Evolutionary conservation across 92 coral and sea anemone genomes (phyloP), one percentile per base, ranked within the genome.

Genomic region (Zoanthus solanderi): DNA sequence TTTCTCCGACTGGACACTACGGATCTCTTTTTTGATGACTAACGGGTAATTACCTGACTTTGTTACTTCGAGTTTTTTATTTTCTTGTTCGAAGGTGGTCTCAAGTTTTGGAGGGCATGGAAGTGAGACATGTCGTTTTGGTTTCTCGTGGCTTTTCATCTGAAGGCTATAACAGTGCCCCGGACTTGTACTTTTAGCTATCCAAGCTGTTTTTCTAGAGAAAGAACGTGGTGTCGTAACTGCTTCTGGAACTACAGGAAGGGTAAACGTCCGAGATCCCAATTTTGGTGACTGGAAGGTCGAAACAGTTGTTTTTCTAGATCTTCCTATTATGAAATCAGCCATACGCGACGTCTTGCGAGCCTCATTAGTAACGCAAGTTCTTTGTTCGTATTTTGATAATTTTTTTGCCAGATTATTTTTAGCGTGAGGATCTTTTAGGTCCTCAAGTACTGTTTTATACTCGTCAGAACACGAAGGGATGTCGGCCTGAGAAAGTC

Each of bases 381-480:
- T 37, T 6, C n/a, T 83, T 16, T 63, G 65, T 48, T 78, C 29
- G 72, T 52, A 69, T 53, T 16, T 63, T 14, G 88, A 57, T 4
- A 44, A 42, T 13, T 58, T 56, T 8, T 54, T 72, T 30, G 58
- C 46, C 45, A 50, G 15, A 37, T 44, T 29, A 29, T 69, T n/a
- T 30, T 37, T 46, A 30, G 37, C 53, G n/a, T 73, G 72, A 13
- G 54, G 16, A 28, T 69, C 91, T 88, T 63, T 83, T 7, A 88
- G 34, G 50, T 65, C 78, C 53, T 83, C 76, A 76, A 88, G 61
- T 45, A 78, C 83, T 66, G 54, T 72, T 23, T 54, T 84, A 37
- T 84, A 89, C 45, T 89, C 92, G 15, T 76, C 85, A 17, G 92
- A 89, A 72, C 83, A 74, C 14, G 92, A 83, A 61, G 92, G 85